Evolutionary conservation across 2,797 vertebrate genomes (phyloP).

Genomic region (Sphaeramia orbicularis): DNA sequence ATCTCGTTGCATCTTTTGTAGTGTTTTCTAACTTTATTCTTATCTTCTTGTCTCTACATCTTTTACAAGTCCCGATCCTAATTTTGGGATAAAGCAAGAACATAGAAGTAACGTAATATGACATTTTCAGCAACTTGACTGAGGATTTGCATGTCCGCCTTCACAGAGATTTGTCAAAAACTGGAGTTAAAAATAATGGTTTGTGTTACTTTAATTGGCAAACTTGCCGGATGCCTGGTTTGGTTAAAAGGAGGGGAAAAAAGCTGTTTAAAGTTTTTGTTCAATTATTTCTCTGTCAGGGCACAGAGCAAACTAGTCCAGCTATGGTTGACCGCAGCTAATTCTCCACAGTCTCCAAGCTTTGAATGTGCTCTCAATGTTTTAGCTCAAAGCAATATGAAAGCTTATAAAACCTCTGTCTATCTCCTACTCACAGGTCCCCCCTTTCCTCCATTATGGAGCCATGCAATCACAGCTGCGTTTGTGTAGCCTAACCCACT

Average conservation of each 20-base stretch:
- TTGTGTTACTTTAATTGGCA: conserved; percentile 36
- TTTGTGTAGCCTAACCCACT: conserved; percentile 79
- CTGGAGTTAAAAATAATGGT: conserved; percentile 7
- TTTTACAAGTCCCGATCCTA: too few species aligned
- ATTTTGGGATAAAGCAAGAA: too few species aligned
- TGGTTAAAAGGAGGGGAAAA: conserved; percentile 15
- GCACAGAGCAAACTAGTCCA: conserved; percentile 37
- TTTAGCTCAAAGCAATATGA: conserved; percentile 74
- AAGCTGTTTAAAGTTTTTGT: conserved; percentile 45
- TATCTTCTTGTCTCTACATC: too few species aligned
- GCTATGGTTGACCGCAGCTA: conserved; percentile 62
- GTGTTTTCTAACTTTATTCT: too few species aligned
- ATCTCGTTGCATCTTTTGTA: too few species aligned
- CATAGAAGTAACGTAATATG: too few species aligned
- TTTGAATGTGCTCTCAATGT: conserved; percentile 70
- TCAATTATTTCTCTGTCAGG: conserved; percentile 55
- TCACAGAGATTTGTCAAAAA: conserved; percentile 2
- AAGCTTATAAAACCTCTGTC: conserved; percentile 78
- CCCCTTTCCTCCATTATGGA: conserved; percentile 70
- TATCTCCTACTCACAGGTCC: conserved; percentile 80
- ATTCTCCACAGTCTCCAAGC: conserved; percentile 58
- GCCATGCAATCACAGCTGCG: conserved; percentile 75
- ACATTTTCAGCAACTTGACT: too few species aligned
- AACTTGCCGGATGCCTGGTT: conserved; percentile 21
- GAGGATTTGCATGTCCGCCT: background rate